Conservation (phyloP, 2,113 vertebrate genomes). For the Boulengeromyrus knoepffleri region DNA sequence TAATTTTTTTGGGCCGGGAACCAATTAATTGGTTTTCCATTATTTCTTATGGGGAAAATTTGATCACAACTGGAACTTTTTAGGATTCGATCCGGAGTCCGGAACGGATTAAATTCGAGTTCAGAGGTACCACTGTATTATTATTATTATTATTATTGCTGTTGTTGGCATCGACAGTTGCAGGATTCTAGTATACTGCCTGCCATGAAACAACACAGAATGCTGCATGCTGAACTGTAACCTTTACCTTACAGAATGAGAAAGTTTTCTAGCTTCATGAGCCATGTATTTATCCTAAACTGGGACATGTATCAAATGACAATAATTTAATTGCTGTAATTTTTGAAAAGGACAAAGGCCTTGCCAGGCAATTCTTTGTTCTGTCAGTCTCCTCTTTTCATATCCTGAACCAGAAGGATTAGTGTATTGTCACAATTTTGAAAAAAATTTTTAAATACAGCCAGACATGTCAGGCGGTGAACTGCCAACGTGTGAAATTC, state of each 20-base stretch:
- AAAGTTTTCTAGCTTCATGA: neutral
- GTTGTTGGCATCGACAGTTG: neutral
- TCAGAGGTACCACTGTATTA: no score
- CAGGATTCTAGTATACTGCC: neutral
- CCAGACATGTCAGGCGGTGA: neutral
- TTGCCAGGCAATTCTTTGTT: neutral
- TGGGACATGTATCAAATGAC: neutral
- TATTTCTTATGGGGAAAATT: no score
- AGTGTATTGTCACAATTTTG: neutral
- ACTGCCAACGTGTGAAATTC: neutral
- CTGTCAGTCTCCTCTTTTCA: neutral
- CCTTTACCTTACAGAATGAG: neutral
- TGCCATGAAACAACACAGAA: neutral
- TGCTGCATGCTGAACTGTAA: neutral
- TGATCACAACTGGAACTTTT: no score
- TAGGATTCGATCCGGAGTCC: no score
- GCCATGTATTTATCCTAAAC: neutral
- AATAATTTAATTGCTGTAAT: neutral
- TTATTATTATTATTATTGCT: neutral
- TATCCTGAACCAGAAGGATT: neutral
- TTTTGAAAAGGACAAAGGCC: neutral
- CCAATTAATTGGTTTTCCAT: no score
- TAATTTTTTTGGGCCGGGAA: no score
- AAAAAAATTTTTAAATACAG: neutral
- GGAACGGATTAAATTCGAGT: no score